phyloP scores from a whole-genome alignment of 2,113 vertebrate species.

The Syngnathus scovelli region DNA sequence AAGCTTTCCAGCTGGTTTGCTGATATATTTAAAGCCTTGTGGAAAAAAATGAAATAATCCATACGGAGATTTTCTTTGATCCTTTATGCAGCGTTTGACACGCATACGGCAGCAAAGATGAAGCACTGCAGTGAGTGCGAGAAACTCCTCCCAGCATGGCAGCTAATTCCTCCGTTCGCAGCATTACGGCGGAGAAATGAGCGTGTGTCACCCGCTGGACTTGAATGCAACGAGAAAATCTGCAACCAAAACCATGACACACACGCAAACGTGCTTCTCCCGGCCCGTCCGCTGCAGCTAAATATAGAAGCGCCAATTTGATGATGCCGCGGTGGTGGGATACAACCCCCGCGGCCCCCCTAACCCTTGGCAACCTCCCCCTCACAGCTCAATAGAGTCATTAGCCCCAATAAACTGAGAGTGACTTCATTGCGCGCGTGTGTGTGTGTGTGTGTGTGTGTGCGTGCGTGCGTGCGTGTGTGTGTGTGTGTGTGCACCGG shows the following conservation, averaged over 20 bases:
- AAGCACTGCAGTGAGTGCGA: neutral
- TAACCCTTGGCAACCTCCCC: neutral
- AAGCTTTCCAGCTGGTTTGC: conserved; percentile 17
- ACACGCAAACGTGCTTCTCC: conserved; percentile 27
- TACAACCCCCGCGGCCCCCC: neutral
- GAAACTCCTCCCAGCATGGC: neutral
- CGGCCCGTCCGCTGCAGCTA: conserved; percentile 57
- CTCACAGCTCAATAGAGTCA: conserved; percentile 46
- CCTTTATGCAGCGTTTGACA: neutral
- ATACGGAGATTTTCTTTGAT: conserved; percentile 1
- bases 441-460: conserved; percentile 18
- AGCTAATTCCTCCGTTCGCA: neutral
- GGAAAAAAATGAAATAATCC: neutral
- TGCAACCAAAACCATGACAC: conserved; percentile 18
- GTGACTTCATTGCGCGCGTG: conserved; percentile 20
- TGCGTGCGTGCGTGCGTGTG: conserved; percentile 17
- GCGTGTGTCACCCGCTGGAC: conserved; percentile 21
- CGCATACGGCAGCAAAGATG: neutral
- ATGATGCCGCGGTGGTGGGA: conserved; percentile 57
- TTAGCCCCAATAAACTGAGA: conserved; percentile 57
- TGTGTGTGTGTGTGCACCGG: neutral
- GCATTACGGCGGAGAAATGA: conserved; percentile 1
- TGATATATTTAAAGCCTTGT: conserved; percentile 9
- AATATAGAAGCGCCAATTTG: conserved; percentile 68
- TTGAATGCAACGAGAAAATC: conserved; percentile 30